Conservation (phyloP, 1,140 invertebrate species). For the Holcopasites calliopsidis region DNA sequence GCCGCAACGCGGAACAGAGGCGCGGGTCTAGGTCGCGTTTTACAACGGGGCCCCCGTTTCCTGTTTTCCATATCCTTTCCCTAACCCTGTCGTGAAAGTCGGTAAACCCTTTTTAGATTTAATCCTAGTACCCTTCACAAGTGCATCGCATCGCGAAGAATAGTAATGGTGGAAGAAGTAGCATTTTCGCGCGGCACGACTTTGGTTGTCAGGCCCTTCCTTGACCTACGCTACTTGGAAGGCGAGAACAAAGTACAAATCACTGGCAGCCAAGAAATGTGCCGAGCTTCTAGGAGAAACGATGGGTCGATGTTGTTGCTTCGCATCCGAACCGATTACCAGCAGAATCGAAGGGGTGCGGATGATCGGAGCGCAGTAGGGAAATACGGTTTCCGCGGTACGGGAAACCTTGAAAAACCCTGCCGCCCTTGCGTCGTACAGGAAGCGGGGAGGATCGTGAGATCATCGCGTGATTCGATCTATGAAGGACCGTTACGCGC, state of each 20-base stretch:
- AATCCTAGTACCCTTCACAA: too few relatives aligned
- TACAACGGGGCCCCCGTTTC: not conserved
- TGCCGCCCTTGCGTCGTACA: constrained; percentile 8
- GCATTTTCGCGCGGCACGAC: not conserved
- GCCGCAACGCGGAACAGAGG: constrained; percentile 29
- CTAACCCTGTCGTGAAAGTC: too few relatives aligned
- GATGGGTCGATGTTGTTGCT: constrained; percentile 45
- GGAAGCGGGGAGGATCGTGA: constrained; percentile 26
- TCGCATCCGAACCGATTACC: constrained; percentile 14
- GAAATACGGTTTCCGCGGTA: constrained; percentile 11
- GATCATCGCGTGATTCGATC: constrained; percentile 49
- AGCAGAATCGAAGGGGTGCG: constrained; percentile 7
- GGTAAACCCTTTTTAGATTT: too few relatives aligned
- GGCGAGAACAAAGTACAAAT: constrained; percentile 15
- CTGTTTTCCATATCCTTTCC: not conserved
- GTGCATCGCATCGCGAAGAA: too few relatives aligned
- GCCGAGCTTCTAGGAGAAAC: not conserved
- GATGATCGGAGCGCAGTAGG: not conserved
- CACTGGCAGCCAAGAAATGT: constrained; percentile 33
- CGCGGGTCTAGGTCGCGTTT: constrained; percentile 23
- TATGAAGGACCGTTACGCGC: constrained; percentile 51
- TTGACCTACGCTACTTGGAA: too few relatives aligned
- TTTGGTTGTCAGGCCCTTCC: not conserved
- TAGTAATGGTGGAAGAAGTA: too few relatives aligned
- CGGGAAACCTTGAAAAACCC: constrained; percentile 44